Base-by-base conservation (phyloP, 2,113 vertebrate species). In the Rhynchomys soricoides region DNA sequence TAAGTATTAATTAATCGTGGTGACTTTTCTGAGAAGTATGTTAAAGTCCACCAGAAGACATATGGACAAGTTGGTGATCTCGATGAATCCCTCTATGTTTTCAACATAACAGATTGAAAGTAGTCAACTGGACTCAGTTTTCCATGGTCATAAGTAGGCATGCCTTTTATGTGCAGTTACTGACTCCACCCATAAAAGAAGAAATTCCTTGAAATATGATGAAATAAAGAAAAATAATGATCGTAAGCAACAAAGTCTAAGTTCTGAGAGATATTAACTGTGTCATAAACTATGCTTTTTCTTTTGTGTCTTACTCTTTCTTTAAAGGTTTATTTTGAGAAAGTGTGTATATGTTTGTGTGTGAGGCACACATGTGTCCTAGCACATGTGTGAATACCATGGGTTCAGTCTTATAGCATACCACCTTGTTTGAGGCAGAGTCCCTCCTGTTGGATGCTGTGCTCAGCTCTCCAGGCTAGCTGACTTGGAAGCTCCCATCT, bases 1-100 rank as follows among this genome's bases (percentile, higher is more conserved):
- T 74, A 97, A 94, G 52, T 95, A 88, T 95, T 95, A 96, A 97
- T 97, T 97, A 97, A 97, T 97, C 82, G 43, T 96, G 86, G 89
- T 59, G 91, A 86, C 68, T 96, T 89, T 77, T 91, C 57, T 66
- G 31, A 71, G 66, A 96, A 96, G 85, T 82, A 90, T 86, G 52
- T 95, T 93, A 96, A 97, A 86, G 85, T 95, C 73, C 88, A 79
- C 62, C 19, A 75, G 93, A 75, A 71, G 82, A 94, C 48, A 86
- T 90, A 86, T 43, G 75, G 94, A 50, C 77, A 89, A 89, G 94
- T 57, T 40, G 12, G n/a, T 50, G 55, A 83, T 91, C 12, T 68
- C 62, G 8, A 31, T 29, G 77, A 95, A 5, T 62, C 37, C 68
- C 29, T 90, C 66, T 78, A 86, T 29, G 15, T 93, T 88, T 95